A percentile compares a stretch with the other conserved stretches of the same genome.
Evolutionary conservation across 2,113 vertebrate genomes (phyloP).

Genomic region (Chelonoidis abingdonii): DNA sequence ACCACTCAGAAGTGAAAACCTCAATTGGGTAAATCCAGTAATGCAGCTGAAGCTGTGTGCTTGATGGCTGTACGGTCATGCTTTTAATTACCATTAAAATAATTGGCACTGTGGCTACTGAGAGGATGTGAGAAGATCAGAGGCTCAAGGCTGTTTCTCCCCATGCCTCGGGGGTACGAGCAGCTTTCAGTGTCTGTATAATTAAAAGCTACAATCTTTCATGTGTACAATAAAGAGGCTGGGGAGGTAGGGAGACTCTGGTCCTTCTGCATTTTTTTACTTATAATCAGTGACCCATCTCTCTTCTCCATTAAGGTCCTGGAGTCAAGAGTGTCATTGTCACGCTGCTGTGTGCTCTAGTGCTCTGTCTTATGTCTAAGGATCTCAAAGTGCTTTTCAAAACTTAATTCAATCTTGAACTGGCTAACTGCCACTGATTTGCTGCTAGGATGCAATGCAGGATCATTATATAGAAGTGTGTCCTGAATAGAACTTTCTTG

Average conservation of each 20-base stretch:
- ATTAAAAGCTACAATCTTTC: slow-evolving; percentile 85
- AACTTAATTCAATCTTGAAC: fast-evolving
- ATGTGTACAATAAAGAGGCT: slow-evolving; percentile 79
- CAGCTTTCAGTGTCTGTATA: slow-evolving; percentile 80
- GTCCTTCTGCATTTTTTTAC: slow-evolving; percentile 74
- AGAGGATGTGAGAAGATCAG: slow-evolving; percentile 77
- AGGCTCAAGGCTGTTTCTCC: slow-evolving; percentile 76
- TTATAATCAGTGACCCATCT: slow-evolving; percentile 75
- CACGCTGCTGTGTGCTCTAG: background rate
- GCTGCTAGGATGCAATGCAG: background rate
- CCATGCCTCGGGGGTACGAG: slow-evolving; percentile 54
- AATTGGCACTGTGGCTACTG: slow-evolving; percentile 80
- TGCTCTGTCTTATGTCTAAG: background rate
- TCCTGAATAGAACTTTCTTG: background rate
- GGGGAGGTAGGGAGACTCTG: slow-evolving; percentile 71
- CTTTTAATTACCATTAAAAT: slow-evolving; percentile 86
- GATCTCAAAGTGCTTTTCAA: background rate
- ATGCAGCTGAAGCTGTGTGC: slow-evolving; percentile 43
- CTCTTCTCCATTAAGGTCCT: slow-evolving; percentile 36
- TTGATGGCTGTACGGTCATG: slow-evolving; percentile 59
- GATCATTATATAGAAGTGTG: background rate
- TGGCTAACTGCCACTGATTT: fast-evolving
- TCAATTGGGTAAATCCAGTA: fast-evolving
- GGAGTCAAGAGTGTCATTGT: background rate
- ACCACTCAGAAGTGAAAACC: background rate